These are phyloP conservation scores for Acromyrmex echinatior DNA, from an alignment of 1,140 invertebrate species.

Conservation along the genomic window DNA sequence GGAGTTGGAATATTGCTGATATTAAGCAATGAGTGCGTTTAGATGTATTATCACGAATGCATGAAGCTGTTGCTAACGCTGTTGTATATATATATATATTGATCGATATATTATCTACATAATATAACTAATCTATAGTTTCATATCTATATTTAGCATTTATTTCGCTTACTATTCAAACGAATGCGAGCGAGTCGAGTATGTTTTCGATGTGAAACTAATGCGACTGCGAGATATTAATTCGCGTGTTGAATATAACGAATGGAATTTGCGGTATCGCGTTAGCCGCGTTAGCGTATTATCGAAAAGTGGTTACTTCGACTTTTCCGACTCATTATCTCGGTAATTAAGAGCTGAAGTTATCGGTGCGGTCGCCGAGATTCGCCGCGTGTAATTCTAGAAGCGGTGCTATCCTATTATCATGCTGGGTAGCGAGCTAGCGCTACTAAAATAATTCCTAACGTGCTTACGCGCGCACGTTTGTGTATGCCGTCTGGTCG, in stretches of 20 bases:
- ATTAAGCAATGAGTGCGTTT: constrained; percentile 55
- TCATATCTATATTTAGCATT: constrained; percentile 13
- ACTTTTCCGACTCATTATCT: constrained; percentile 58
- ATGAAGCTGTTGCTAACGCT: constrained; percentile 15
- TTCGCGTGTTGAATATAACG: constrained; percentile 6
- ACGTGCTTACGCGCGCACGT: constrained; percentile 33
- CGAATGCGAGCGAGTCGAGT: not conserved
- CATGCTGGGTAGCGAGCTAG: not conserved
- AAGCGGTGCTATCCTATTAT: constrained; percentile 41
- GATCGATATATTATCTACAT: constrained; percentile 45
- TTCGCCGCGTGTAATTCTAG: constrained; percentile 26
- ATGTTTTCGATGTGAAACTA: not conserved
- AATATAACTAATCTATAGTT: constrained; percentile 17
- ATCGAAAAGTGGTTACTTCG: constrained; percentile 50
- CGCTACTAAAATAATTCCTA: constrained; percentile 44
- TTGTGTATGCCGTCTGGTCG: constrained; percentile 55
- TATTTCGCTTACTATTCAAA: not conserved
- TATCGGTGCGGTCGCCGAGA: constrained; percentile 22
- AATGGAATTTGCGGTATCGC: constrained; percentile 3
- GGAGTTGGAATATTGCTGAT: constrained; percentile 56
- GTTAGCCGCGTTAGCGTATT: constrained; percentile 1
- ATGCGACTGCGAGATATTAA: not conserved
- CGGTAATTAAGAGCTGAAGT: constrained; percentile 54
- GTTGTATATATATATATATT: not conserved
- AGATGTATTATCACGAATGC: constrained; percentile 50